A percentile compares a stretch with the other conserved stretches of the same genome.
Evolutionary conservation across 2,888 invertebrate species (phyloP).

Genomic region (Sphaerophoria taeniata): DNA sequence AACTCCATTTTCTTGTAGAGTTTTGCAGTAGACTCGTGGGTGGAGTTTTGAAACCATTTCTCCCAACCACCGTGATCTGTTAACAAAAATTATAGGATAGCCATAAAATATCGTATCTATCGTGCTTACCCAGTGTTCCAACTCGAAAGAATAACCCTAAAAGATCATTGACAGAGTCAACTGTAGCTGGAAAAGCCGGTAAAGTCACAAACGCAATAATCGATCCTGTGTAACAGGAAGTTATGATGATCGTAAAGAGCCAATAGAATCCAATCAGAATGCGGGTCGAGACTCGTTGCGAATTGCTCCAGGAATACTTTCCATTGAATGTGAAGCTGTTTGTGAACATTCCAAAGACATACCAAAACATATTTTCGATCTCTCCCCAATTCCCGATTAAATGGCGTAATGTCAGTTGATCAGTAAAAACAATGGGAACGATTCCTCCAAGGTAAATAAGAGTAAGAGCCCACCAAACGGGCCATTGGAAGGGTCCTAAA

Average conservation of each 20-base stretch:
- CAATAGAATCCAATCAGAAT: constrained; percentile 90
- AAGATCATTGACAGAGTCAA: constrained; percentile 88
- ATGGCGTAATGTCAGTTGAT: constrained; percentile 87
- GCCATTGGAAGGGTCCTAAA: constrained; percentile 92
- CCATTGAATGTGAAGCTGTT: constrained; percentile 90
- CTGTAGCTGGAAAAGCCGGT: constrained; percentile 89
- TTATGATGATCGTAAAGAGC: constrained; percentile 93
- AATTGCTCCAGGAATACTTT: constrained; percentile 88
- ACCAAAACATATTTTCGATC: constrained; percentile 94
- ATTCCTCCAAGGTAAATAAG: constrained; percentile 89
- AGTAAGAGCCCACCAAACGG: constrained; percentile 90
- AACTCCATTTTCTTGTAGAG: constrained; percentile 88
- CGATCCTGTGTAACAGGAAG: constrained; percentile 92
- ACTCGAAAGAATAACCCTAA: constrained; percentile 87
- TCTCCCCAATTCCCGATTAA: constrained; percentile 88
- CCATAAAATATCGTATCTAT: background rate
- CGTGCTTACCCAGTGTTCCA: constrained; percentile 87
- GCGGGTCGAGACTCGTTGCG: constrained; percentile 88
- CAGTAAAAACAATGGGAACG: constrained; percentile 89
- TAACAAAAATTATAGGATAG: background rate
- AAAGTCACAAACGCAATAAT: constrained; percentile 93
- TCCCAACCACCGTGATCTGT: constrained; percentile 90
- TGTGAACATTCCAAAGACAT: constrained; percentile 93
- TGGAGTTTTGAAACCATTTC: constrained; percentile 88
- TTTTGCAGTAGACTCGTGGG: constrained; percentile 86